A percentile compares a stretch with the other conserved stretches of the same genome.
These are phyloP conservation scores for Sebastes matsubarae DNA, from an alignment of 2,797 vertebrate genomes.

Conservation along the genomic window DNA sequence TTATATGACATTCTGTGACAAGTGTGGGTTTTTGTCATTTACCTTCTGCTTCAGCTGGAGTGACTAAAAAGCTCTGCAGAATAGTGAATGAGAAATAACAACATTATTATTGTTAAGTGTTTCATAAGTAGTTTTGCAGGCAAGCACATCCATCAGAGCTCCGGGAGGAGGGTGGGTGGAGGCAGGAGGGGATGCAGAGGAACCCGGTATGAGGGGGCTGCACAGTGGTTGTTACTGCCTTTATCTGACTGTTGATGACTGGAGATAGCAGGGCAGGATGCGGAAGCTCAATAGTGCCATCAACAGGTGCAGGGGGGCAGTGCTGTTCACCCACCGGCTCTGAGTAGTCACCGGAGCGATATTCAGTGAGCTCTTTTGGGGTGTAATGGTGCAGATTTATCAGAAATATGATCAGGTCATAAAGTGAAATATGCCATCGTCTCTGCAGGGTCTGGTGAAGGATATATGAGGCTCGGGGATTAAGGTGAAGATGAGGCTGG, in stretches of 20 bases:
- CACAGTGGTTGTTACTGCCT: conserved; percentile 33
- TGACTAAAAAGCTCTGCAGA: conserved; percentile 46
- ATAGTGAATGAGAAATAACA: conserved; percentile 63
- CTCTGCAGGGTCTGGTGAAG: conserved; percentile 55
- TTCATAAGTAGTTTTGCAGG: conserved; percentile 73
- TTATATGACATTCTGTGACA: conserved; percentile 46
- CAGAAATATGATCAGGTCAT: conserved; percentile 68
- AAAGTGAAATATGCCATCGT: conserved; percentile 67
- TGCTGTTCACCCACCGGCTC: conserved; percentile 2
- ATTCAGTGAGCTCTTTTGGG: conserved; percentile 49
- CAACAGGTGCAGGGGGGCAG: conserved; percentile 55
- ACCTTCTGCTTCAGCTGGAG: conserved; percentile 53
- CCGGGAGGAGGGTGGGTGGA: conserved; percentile 35
- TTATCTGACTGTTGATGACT: conserved; percentile 54
- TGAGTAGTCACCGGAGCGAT: not conserved
- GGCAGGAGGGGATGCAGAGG: conserved; percentile 30
- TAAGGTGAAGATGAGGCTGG: conserved; percentile 69
- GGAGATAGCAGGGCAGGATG: conserved; percentile 20
- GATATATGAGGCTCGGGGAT: conserved; percentile 62
- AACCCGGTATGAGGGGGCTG: conserved; percentile 39
- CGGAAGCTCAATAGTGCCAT: conserved; percentile 73
- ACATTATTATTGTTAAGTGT: conserved; percentile 74
- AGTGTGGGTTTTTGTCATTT: conserved; percentile 56
- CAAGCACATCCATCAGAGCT: conserved; percentile 63
- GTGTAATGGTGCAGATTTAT: conserved; percentile 67